Conservation (phyloP, 2,113 vertebrate species). For the Embiotoca jacksoni region DNA sequence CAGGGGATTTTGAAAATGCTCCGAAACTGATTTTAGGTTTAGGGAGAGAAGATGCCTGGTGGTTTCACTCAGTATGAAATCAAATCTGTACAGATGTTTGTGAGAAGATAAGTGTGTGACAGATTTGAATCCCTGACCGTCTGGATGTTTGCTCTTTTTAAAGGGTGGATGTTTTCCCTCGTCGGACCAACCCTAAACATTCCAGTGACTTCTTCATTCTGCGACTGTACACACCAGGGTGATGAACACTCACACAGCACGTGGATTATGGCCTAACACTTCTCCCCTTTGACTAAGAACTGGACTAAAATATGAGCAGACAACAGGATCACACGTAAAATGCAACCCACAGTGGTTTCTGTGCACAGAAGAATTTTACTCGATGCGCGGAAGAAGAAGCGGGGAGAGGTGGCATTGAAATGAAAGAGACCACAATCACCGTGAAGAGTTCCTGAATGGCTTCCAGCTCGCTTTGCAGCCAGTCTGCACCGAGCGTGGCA, state of each 20-base stretch:
- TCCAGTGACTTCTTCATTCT: conserved; percentile 30
- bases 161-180: conserved; percentile 22
- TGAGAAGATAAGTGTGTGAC: background rate
- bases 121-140: background rate
- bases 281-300: conserved; percentile 20
- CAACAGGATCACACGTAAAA: conserved; percentile 19
- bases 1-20: conserved; percentile 31
- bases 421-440: conserved; percentile 32
- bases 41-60: conserved; percentile 4
- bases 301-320: conserved; percentile 11
- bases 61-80: background rate
- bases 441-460: background rate
- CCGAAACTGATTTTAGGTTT: conserved; percentile 22
- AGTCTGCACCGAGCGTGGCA: conserved; percentile 3
- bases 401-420: conserved; percentile 11
- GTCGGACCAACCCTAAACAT: conserved; percentile 22
- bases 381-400: conserved; percentile 17
- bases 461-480: conserved; percentile 16
- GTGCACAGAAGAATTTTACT: conserved; percentile 7
- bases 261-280: conserved; percentile 6
- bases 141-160: conserved; percentile 32
- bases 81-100: background rate
- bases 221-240: background rate
- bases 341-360: background rate
- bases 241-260: background rate